Evolutionary conservation across 2,797 vertebrate genomes (phyloP).

Genomic region (Emydoidea blandingii): DNA sequence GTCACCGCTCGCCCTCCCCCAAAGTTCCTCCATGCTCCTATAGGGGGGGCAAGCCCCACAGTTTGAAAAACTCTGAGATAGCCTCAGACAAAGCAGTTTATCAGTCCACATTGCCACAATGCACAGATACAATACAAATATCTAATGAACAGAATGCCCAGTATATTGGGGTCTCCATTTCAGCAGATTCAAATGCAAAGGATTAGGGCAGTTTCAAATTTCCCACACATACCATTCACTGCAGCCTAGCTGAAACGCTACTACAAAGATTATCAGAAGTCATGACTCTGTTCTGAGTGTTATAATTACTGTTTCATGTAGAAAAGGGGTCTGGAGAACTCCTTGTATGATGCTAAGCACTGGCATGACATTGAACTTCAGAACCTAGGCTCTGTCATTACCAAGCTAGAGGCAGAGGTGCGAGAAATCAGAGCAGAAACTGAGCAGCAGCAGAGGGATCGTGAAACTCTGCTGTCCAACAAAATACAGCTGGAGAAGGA

Average conservation of each 20-base stretch:
- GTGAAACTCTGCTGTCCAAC: slow-evolving; percentile 85
- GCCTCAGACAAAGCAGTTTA: background rate
- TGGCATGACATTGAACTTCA: slow-evolving; percentile 95
- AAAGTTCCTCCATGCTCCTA: background rate
- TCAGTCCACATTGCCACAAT: background rate
- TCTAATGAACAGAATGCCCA: background rate
- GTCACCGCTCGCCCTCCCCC: background rate
- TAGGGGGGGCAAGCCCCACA: background rate
- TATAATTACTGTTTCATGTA: slow-evolving; percentile 66
- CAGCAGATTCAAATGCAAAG: background rate
- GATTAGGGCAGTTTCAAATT: background rate
- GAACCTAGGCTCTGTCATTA: slow-evolving; percentile 91
- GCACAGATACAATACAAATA: background rate
- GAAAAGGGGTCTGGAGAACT: slow-evolving; percentile 94
- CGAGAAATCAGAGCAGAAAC: slow-evolving; percentile 87
- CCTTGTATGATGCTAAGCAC: slow-evolving; percentile 88
- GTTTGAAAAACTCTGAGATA: background rate
- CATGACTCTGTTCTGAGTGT: background rate
- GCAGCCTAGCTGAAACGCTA: background rate
- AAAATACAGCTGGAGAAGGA: slow-evolving; percentile 91
- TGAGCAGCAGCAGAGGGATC: slow-evolving; percentile 88
- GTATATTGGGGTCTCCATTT: background rate
- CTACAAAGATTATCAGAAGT: background rate
- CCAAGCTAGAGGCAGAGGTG: slow-evolving; percentile 92
- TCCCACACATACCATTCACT: background rate